Conservation (phyloP, 2,797 vertebrate species). For the Clamator glandarius region DNA sequence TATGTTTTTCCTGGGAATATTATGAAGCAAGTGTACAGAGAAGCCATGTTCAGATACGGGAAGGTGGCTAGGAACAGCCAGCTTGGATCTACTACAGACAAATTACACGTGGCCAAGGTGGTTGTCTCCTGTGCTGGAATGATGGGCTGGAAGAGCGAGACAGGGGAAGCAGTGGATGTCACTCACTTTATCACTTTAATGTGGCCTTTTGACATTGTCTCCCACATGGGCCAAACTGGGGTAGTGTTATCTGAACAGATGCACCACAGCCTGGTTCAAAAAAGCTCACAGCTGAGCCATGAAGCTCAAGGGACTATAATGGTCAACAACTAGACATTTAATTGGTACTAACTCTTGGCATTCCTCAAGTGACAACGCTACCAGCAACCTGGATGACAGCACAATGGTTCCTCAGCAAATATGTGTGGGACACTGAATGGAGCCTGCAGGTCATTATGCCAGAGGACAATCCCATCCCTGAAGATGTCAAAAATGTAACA, state of each 20-base stretch:
- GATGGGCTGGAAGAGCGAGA: not conserved
- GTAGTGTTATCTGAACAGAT: not conserved
- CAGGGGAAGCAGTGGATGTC: not conserved
- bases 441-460: not conserved
- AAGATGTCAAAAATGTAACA: not conserved
- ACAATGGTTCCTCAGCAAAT: not conserved
- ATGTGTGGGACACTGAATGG: not conserved
- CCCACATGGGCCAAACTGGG: not conserved
- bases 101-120: accelerated
- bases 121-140: not conserved
- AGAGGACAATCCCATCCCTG: not conserved
- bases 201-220: not conserved
- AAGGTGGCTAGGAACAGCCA: not conserved
- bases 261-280: not conserved
- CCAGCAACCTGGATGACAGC: not conserved
- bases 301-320: not conserved
- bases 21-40: not conserved
- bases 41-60: not conserved
- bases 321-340: not conserved
- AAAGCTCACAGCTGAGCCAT: not conserved
- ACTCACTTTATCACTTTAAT: not conserved
- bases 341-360: not conserved
- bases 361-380: not conserved
- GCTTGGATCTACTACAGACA: not conserved
- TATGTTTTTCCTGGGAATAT: not conserved